Evolutionary conservation across 1,140 invertebrate species (phyloP).

Genomic region (Lepidurus arcticus): DNA sequence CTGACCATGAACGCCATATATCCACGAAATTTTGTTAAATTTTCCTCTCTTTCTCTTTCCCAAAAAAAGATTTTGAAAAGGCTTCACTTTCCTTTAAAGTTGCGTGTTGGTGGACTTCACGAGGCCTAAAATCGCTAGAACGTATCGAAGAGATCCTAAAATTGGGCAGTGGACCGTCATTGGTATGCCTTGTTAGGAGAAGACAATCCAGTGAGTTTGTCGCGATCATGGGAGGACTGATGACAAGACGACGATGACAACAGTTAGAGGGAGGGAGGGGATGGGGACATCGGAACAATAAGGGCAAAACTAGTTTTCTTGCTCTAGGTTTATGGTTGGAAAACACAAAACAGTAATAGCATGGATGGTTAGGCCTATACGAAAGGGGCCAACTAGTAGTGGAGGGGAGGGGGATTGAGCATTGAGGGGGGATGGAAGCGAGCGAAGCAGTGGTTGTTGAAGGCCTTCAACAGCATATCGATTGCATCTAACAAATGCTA

Average conservation of each 20-base stretch:
- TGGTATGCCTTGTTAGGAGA: slow-evolving; percentile 5
- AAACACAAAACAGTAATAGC: not conserved
- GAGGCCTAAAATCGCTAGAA: no score
- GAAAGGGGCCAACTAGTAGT: not conserved
- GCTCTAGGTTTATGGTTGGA: not conserved
- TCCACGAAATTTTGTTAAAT: no score
- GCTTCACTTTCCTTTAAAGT: no score
- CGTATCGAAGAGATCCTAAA: not conserved
- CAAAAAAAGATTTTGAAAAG: no score
- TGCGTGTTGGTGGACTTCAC: no score
- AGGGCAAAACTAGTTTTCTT: not conserved
- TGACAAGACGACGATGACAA: not conserved
- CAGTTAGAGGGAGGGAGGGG: not conserved
- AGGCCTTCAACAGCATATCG: slow-evolving; percentile 9
- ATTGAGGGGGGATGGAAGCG: no score
- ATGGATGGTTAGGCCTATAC: slow-evolving; percentile 3
- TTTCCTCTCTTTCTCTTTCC: no score
- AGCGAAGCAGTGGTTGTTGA: not conserved
- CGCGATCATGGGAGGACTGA: not conserved
- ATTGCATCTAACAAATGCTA: slow-evolving; percentile 22
- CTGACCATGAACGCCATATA: no score
- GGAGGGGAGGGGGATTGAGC: not conserved
- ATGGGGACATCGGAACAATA: not conserved
- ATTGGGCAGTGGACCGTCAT: slow-evolving; percentile 14
- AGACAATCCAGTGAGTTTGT: not conserved